Evolutionary conservation across 2,797 vertebrate species (phyloP).

Genomic region (Moxostoma hubbsi): DNA sequence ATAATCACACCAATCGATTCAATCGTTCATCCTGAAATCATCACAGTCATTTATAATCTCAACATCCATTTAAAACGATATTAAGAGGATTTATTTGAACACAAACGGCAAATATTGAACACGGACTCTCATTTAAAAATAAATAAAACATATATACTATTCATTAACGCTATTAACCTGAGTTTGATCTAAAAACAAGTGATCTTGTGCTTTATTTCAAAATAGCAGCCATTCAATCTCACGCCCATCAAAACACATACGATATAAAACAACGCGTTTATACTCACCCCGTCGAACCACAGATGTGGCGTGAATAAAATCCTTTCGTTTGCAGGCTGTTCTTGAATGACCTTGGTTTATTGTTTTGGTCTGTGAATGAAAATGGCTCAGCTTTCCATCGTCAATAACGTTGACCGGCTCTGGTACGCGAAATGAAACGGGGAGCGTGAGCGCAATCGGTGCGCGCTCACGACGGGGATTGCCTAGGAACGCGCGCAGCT

Average conservation of each 20-base stretch:
- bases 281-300: constrained; percentile 45
- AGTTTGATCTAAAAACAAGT: not conserved
- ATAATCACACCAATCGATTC: too few relatives aligned
- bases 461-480: constrained; percentile 69
- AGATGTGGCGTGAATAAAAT: constrained; percentile 3
- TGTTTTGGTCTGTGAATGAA: constrained; percentile 21
- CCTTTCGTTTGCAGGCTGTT: constrained; percentile 9
- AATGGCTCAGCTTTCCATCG: constrained; percentile 44
- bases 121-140: not conserved
- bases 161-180: not conserved
- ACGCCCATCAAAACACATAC: constrained; percentile 4
- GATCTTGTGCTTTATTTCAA: not conserved
- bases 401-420: constrained; percentile 1
- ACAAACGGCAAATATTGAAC: not conserved
- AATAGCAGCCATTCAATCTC: not conserved
- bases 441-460: constrained; percentile 64
- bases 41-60: not conserved
- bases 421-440: constrained; percentile 13
- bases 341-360: not conserved
- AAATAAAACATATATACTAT: not conserved
- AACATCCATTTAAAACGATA: constrained; percentile 15
- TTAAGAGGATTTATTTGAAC: constrained; percentile 11
- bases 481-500: constrained; percentile 54
- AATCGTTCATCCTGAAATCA: not conserved
- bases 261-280: not conserved